phyloP scores from a whole-genome alignment of 2,888 invertebrate species.

The Amphipoea lucens region DNA sequence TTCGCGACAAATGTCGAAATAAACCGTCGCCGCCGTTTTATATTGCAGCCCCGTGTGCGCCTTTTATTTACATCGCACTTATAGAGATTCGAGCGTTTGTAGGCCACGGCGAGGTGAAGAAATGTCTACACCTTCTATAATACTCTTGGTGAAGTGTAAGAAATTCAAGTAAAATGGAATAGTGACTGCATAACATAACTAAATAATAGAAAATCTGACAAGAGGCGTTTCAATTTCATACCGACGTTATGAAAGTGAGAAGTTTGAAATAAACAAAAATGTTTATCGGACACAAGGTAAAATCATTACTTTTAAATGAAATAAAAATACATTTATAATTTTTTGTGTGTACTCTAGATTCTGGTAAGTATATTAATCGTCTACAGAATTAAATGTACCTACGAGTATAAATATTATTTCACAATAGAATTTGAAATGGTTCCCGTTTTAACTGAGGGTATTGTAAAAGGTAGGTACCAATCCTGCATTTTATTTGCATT shows the following conservation, averaged over 20 bases:
- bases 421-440: background rate
- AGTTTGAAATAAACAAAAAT: background rate
- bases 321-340: too few species aligned
- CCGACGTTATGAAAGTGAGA: background rate
- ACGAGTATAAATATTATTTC: background rate
- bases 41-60: conserved; percentile 64
- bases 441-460: background rate
- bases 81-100: conserved; percentile 38
- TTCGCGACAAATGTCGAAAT: conserved; percentile 87
- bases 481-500: conserved; percentile 49
- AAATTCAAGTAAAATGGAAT: background rate
- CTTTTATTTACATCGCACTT: conserved; percentile 61
- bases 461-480: conserved; percentile 10
- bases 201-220: background rate
- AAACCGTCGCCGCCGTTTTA: conserved; percentile 79
- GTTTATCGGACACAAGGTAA: background rate
- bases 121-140: background rate
- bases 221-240: background rate
- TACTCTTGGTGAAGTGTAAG: background rate
- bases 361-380: too few species aligned
- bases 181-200: too few species aligned
- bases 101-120: conserved; percentile 15
- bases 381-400: too few species aligned
- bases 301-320: background rate
- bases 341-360: too few species aligned